Percentiles rank a stretch among this genome's conserved stretches.
These are phyloP conservation scores for Tragelaphus strepsiceros DNA, from an alignment of 2,113 vertebrate genomes.

Conservation along the genomic window DNA sequence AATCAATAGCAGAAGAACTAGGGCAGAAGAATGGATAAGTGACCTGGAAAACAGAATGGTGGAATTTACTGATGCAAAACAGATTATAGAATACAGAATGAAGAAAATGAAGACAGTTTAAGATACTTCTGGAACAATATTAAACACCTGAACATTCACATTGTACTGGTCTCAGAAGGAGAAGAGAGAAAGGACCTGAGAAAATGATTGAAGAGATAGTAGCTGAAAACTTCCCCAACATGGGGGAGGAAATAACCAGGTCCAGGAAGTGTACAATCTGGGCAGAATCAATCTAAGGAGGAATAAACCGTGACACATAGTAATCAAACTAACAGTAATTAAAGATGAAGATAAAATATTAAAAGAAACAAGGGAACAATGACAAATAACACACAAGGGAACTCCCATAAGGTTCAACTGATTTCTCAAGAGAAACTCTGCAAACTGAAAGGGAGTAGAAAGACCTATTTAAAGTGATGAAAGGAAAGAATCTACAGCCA, in stretches of 20 bases:
- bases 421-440: neutral
- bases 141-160: neutral
- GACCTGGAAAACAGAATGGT: neutral
- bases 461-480: neutral
- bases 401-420: neutral
- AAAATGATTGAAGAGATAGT: neutral
- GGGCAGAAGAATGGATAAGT: neutral
- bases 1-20: neutral
- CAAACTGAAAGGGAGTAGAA: neutral
- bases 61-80: neutral
- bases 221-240: neutral
- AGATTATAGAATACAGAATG: neutral
- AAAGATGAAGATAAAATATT: neutral
- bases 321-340: neutral
- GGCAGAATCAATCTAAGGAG: neutral
- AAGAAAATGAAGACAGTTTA: neutral
- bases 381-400: neutral
- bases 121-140: neutral
- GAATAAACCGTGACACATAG: neutral
- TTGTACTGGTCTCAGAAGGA: neutral
- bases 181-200: neutral
- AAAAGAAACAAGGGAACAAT: neutral
- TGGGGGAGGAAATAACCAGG: neutral
- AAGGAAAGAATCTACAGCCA: neutral
- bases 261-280: neutral